phyloP scores from a whole-genome alignment of 2,113 vertebrate species.

The Ciconia stormi region DNA sequence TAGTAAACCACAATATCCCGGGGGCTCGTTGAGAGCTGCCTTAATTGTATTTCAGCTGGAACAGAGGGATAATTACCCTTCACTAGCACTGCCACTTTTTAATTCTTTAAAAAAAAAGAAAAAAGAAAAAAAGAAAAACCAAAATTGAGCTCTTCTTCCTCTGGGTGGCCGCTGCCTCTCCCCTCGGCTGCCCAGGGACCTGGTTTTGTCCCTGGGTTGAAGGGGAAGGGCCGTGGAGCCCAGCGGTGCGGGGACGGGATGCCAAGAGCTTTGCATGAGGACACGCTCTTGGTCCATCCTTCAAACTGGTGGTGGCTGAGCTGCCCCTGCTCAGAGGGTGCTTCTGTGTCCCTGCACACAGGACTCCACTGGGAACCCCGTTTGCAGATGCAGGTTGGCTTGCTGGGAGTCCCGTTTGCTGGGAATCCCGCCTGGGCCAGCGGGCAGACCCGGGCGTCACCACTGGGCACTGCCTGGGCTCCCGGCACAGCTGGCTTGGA shows the following conservation, averaged over 20 bases:
- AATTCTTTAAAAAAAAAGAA: conserved; percentile 44
- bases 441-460: not conserved
- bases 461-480: not conserved
- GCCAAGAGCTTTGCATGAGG: not conserved
- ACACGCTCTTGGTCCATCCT: not conserved
- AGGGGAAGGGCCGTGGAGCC: not conserved
- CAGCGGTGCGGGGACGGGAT: fast-evolving
- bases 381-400: not conserved
- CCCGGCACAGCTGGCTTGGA: not conserved
- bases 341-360: not conserved
- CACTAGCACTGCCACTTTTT: conserved; percentile 67
- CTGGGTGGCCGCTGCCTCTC: not conserved
- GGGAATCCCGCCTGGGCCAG: not conserved
- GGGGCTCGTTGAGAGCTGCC: conserved; percentile 69
- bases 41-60: conserved; percentile 81
- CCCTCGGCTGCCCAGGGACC: not conserved
- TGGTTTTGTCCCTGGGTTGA: not conserved
- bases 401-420: not conserved
- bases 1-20: conserved; percentile 81
- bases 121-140: not conserved
- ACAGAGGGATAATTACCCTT: conserved; percentile 78
- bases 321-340: not conserved
- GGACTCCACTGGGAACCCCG: fast-evolving
- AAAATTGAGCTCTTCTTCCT: not conserved
- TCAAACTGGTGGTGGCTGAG: not conserved